Evolutionary conservation across 2,797 vertebrate genomes (phyloP).

Genomic region (Eulemur coronatus): DNA sequence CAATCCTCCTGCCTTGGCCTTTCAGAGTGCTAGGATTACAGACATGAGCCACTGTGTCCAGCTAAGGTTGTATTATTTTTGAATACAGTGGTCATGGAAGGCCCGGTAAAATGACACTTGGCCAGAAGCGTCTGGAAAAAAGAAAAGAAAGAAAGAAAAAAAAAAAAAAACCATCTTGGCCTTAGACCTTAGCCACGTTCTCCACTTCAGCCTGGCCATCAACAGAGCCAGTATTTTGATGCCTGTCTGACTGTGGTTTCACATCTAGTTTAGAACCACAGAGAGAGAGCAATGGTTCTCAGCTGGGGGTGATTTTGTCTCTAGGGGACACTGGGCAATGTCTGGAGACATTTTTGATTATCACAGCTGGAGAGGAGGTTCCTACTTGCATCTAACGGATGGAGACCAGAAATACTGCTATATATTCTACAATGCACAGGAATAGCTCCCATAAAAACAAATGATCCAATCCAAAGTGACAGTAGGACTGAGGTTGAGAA

Average conservation of each 20-base stretch:
- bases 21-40: no score
- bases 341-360: not conserved
- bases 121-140: not conserved
- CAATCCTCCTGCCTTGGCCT: no score
- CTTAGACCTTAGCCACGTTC: not conserved
- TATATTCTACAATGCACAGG: not conserved
- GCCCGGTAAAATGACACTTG: not conserved
- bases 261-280: not conserved
- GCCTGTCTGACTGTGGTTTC: not conserved
- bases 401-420: not conserved
- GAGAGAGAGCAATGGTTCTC: not conserved
- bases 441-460: not conserved
- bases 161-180: not conserved
- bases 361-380: not conserved
- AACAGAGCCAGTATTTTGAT: not conserved
- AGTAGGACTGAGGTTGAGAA: not conserved
- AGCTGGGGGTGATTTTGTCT: not conserved
- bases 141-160: not conserved
- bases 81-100: not conserved
- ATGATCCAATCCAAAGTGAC: not conserved
- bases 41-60: no score
- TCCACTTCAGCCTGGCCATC: not conserved
- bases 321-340: not conserved
- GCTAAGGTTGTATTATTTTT: not conserved
- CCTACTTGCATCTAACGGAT: not conserved